A percentile compares a stretch with the other conserved stretches of the same genome.
Evolutionary conservation across 2,888 invertebrate species (phyloP).

Genomic region (Brachyopa scutellaris): DNA sequence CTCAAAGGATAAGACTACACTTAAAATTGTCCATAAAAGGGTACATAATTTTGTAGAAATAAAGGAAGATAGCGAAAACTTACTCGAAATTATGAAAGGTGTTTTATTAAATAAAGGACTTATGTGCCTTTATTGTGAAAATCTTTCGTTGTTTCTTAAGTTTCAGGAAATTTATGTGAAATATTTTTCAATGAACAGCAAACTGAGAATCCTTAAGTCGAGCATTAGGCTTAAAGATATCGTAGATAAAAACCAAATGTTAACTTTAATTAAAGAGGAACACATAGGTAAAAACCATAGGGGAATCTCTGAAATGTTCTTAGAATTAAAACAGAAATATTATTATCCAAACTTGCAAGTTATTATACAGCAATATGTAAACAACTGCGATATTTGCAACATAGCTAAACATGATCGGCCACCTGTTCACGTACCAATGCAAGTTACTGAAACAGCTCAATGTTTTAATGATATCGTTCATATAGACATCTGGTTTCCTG

Average conservation of each 20-base stretch:
- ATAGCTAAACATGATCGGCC: constrained; percentile 12
- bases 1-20: no score
- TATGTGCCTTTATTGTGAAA: no score
- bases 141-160: no score
- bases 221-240: neutral
- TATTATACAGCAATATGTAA: constrained; percentile 1
- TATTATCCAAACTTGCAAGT: no score
- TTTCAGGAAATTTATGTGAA: no score
- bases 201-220: neutral
- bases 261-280: neutral
- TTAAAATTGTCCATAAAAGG: no score
- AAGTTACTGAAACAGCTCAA: constrained; percentile 22
- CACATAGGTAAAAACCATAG: neutral
- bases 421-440: constrained; percentile 8
- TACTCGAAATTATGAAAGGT: no score
- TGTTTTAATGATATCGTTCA: constrained; percentile 29
- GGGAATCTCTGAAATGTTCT: no score
- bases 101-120: no score
- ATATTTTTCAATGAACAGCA: no score
- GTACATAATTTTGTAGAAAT: neutral
- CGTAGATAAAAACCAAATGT: neutral
- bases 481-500: no score
- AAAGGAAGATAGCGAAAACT: no score
- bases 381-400: constrained; percentile 20
- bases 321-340: neutral